A percentile compares a stretch with the other conserved stretches of the same genome.
Evolutionary conservation across 2,113 vertebrate genomes (phyloP).

Genomic region (Connochaetes taurinus): DNA sequence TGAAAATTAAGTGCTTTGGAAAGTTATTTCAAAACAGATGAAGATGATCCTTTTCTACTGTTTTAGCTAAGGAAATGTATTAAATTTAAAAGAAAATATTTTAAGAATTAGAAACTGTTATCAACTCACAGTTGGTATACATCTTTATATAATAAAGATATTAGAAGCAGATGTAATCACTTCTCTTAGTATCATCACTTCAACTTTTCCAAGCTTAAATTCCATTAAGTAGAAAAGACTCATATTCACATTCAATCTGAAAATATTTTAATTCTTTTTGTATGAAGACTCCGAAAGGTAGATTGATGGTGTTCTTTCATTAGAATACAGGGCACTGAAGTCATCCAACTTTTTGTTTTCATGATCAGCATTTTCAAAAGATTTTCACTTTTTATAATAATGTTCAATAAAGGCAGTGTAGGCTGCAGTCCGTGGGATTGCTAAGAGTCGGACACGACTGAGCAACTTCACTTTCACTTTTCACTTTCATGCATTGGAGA

Average conservation of each 20-base stretch:
- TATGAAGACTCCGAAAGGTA: neutral
- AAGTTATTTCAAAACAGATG: constrained; percentile 15
- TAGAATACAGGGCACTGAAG: neutral
- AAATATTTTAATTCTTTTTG: neutral
- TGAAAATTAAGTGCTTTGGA: constrained; percentile 22
- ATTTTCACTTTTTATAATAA: neutral
- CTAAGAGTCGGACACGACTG: too few relatives aligned
- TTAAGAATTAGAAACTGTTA: neutral
- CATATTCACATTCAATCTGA: neutral
- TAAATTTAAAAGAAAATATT: constrained; percentile 11
- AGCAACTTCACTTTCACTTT: too few relatives aligned
- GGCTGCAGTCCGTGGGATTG: too few relatives aligned
- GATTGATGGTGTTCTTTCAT: neutral
- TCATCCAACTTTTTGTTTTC: neutral
- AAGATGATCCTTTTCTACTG: neutral
- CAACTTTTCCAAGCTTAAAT: neutral
- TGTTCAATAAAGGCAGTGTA: neutral
- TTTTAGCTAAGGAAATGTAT: neutral
- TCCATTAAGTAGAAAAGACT: neutral
- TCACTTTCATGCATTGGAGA: too few relatives aligned
- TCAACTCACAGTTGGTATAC: neutral
- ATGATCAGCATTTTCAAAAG: neutral
- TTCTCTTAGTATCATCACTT: neutral
- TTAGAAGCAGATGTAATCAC: neutral
- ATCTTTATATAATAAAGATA: neutral